Percentiles rank a stretch among this genome's conserved stretches.
Evolutionary conservation across 2,888 invertebrate genomes (phyloP).

Genomic region (Oxytorus armatus): DNA sequence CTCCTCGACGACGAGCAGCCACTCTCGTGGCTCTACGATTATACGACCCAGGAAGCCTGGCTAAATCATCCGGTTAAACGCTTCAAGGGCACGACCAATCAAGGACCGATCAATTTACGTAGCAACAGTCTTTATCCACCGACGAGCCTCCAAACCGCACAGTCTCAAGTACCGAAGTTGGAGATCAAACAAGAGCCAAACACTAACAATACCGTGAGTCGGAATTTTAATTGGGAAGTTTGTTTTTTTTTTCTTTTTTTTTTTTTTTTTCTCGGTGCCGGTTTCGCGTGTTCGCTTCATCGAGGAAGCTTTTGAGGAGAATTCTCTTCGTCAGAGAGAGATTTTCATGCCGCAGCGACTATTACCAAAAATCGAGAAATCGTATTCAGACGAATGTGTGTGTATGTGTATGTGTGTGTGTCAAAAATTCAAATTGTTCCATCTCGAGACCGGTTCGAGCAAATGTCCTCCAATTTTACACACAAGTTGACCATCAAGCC

Average conservation of each 20-base stretch:
- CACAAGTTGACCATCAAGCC: too few species aligned
- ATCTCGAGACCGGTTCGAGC: too few species aligned
- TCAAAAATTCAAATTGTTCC: too few species aligned
- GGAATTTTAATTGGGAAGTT: not conserved
- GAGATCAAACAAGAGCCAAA: conserved; percentile 89
- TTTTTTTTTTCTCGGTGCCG: conserved; percentile 39
- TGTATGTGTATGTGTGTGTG: too few species aligned
- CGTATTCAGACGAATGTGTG: too few species aligned
- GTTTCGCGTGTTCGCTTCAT: too few species aligned
- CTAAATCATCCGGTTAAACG: conserved; percentile 96
- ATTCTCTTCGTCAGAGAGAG: too few species aligned
- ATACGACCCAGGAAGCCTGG: conserved; percentile 89
- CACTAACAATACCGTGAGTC: conserved; percentile 79
- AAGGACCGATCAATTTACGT: conserved; percentile 74
- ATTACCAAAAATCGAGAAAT: too few species aligned
- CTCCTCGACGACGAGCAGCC: conserved; percentile 92
- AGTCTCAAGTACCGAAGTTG: conserved; percentile 84
- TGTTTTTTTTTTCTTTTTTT: not conserved
- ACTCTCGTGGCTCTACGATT: conserved; percentile 94
- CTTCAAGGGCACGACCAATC: conserved; percentile 86
- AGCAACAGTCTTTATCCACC: conserved; percentile 87
- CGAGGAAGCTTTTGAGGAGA: conserved; percentile 6
- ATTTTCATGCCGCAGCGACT: too few species aligned
- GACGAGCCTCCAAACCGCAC: conserved; percentile 84
- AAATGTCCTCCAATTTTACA: too few species aligned